phyloP scores from a whole-genome alignment of 2,888 invertebrate species.

The Tetropium fuscum region DNA sequence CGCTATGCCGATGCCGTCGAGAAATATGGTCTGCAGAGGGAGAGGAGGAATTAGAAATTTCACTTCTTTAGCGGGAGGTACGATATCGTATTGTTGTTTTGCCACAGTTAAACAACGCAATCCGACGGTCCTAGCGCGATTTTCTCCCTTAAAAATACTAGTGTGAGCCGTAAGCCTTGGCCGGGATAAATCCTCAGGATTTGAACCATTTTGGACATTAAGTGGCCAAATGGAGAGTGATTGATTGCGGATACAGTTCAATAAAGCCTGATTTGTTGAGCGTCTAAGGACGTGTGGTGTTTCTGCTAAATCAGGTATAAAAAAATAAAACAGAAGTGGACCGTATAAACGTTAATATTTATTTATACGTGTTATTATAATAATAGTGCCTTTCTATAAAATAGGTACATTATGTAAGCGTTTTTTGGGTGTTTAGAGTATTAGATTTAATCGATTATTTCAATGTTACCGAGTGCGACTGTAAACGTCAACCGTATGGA shows the following conservation, averaged over 20 bases:
- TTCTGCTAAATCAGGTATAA: background rate
- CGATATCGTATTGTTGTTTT: constrained; percentile 3
- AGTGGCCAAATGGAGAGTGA: constrained; percentile 21
- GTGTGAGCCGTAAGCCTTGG: background rate
- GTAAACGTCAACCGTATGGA: too few relatives aligned
- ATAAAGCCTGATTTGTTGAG: background rate
- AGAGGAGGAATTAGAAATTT: constrained; percentile 2
- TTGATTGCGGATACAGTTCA: constrained; percentile 17
- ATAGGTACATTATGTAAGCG: too few relatives aligned
- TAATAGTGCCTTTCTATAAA: too few relatives aligned
- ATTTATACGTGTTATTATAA: too few relatives aligned
- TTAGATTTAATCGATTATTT: too few relatives aligned
- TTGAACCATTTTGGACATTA: constrained; percentile 12
- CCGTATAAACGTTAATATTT: too few relatives aligned
- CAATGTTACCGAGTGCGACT: too few relatives aligned
- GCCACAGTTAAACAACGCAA: constrained; percentile 1
- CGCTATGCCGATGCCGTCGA: too few relatives aligned
- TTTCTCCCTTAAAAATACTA: background rate
- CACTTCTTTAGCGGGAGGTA: constrained; percentile 2
- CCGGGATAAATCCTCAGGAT: constrained; percentile 13
- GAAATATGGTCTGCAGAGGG: background rate
- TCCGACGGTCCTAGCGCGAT: background rate
- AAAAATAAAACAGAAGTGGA: too few relatives aligned
- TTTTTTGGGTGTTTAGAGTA: too few relatives aligned
- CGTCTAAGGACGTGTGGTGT: background rate